Base-by-base conservation (phyloP, 1,140 invertebrate species). In the Atta texana region DNA sequence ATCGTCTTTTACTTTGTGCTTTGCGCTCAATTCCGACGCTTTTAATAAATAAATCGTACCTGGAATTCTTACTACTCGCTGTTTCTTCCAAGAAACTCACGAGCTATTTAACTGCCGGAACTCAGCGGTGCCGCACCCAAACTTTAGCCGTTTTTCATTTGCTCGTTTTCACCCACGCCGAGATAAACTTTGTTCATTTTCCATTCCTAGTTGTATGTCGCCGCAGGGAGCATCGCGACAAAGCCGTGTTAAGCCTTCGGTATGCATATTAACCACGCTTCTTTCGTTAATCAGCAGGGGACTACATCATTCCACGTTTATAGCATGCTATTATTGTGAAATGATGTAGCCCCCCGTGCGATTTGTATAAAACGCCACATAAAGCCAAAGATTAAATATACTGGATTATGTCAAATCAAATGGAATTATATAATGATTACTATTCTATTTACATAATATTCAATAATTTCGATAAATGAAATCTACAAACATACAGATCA, bases 161-260 rank as follows among this genome's bases (percentile, higher is more conserved):
- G 80, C 80, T 84, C 80, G 69, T 84, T 84, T 75, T 75, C 80
- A 61, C 28, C 80, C 80, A 55, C 28, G 68, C 80, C 80, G 80
- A 84, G 80, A 75, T 84, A 84, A 84, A 84, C 69, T 84, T 84
- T 84, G 80, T 75, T 84, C 80, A 84, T 84, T 84, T 84, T 84
- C 80, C 80, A 74, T 84, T 84, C 69, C 55, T 57, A 74, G 80
- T 84, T 75, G 57, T 69, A 84, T 14, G 39, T 5, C 68, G 24
- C 80, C 80, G 24, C 69, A 84, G 69, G 80, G 55, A 44, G 69
- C 55, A 84, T 84, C 69, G 80, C 39, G 69, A 84, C 80, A 84
- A 84, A 75, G 80, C 80, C 57, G 39, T 57, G n/a, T 74, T 74
- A 84, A 84, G 39, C 80, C 80, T 75, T 84, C 39, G 69, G 55